A percentile compares a stretch with the other conserved stretches of the same genome.
These are phyloP conservation scores for Nineta flava DNA, from an alignment of 2,888 invertebrate genomes.

Conservation along the genomic window DNA sequence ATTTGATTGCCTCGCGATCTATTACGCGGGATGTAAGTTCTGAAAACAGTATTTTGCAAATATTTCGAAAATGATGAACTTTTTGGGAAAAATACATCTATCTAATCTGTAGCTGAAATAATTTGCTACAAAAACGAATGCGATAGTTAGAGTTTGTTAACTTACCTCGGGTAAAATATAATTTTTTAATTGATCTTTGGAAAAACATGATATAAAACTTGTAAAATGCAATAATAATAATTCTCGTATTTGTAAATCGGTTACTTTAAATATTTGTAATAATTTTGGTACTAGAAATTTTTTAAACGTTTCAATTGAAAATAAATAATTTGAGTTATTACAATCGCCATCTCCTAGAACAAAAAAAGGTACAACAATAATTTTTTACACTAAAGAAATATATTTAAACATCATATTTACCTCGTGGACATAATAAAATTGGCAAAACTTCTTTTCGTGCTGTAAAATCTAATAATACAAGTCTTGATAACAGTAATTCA, in stretches of 20 bases:
- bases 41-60: too few relatives aligned
- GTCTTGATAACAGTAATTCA: conserved; percentile 59
- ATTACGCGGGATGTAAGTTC: too few relatives aligned
- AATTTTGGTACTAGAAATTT: conserved; percentile 61
- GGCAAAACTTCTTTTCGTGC: conserved; percentile 61
- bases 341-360: conserved; percentile 24
- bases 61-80: too few relatives aligned
- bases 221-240: conserved; percentile 64
- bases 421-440: conserved; percentile 47
- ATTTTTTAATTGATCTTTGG: conserved; percentile 55
- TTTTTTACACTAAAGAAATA: neutral
- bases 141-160: too few relatives aligned
- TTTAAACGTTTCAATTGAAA: conserved; percentile 50
- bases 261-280: conserved; percentile 66
- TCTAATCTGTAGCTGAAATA: too few relatives aligned
- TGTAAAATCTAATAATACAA: conserved; percentile 68
- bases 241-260: conserved; percentile 69
- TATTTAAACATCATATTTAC: neutral
- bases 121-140: too few relatives aligned
- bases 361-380: conserved; percentile 1
- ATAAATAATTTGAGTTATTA: conserved; percentile 28
- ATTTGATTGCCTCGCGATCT: too few relatives aligned
- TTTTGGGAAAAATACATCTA: too few relatives aligned
- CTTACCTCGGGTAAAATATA: conserved; percentile 70
- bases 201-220: conserved; percentile 57